Evolutionary conservation across 2,113 vertebrate genomes (phyloP).

Genomic region (Brachyistius frenatus): DNA sequence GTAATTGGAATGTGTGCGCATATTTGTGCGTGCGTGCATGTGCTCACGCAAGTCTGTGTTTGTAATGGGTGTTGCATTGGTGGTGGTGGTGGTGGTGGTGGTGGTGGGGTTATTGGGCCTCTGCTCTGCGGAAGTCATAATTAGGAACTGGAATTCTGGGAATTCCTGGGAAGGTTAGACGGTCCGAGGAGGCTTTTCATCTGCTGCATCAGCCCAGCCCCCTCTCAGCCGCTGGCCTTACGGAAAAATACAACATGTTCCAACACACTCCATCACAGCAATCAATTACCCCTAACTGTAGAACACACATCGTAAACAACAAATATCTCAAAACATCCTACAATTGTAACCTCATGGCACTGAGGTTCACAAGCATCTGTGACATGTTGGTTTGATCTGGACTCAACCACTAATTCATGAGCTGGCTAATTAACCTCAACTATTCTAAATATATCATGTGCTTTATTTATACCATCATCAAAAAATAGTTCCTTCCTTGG

Average conservation of each 20-base stretch:
- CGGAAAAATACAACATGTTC: conserved; percentile 81
- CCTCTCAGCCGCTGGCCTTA: conserved; percentile 73
- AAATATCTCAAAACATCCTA: conserved; percentile 80
- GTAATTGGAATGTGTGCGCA: conserved; percentile 47
- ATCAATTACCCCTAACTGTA: conserved; percentile 82
- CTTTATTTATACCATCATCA: conserved; percentile 72
- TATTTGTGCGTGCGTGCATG: conserved; percentile 28
- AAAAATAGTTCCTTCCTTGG: conserved; percentile 54
- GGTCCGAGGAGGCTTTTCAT: conserved; percentile 77
- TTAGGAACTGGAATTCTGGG: conserved; percentile 81
- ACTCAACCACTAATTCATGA: conserved; percentile 73
- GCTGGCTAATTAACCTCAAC: conserved; percentile 78
- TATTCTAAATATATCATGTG: conserved; percentile 78
- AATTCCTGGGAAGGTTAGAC: conserved; percentile 78
- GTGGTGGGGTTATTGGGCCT: conserved; percentile 43
- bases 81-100: not conserved
- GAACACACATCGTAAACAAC: conserved; percentile 82
- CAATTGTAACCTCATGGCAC: conserved; percentile 79
- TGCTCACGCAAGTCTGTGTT: conserved; percentile 42
- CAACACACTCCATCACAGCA: conserved; percentile 80
- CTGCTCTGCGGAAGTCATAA: conserved; percentile 77
- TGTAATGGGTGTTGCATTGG: conserved; percentile 39
- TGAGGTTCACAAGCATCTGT: conserved; percentile 77
- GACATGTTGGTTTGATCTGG: conserved; percentile 78
- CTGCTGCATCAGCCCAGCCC: conserved; percentile 67